phyloP scores from a whole-genome alignment of 2,797 vertebrate species.

The Melanotaenia boesemani region DNA sequence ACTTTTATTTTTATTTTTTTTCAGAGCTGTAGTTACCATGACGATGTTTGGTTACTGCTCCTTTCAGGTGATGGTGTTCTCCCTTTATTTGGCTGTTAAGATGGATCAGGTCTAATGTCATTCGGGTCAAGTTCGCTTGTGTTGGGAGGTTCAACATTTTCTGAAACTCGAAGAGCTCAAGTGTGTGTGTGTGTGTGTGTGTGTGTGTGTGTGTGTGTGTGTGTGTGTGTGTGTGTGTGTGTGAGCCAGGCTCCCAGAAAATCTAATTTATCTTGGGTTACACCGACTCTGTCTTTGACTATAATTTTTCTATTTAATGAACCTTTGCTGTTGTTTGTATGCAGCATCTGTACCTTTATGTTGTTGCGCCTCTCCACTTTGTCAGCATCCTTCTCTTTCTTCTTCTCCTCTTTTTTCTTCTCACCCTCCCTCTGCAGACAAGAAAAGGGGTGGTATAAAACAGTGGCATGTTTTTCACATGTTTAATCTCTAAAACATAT shows the following conservation, averaged over 20 bases:
- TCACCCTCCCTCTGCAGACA: constrained; percentile 89
- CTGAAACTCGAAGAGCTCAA: too few species aligned
- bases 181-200: too few species aligned
- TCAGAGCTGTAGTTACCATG: neutral
- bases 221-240: neutral
- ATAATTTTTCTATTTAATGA: neutral
- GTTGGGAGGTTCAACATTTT: neutral
- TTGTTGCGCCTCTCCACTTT: constrained; percentile 84
- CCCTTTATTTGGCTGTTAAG: too few species aligned
- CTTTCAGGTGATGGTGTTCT: neutral
- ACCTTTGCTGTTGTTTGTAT: neutral
- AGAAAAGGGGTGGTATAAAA: neutral
- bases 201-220: too few species aligned
- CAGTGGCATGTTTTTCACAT: neutral
- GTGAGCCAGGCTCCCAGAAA: neutral
- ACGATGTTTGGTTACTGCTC: neutral
- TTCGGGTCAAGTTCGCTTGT: neutral
- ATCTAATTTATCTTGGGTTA: neutral
- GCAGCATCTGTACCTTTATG: constrained; percentile 85
- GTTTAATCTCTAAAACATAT: neutral
- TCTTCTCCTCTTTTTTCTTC: constrained; percentile 94
- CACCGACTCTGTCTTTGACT: neutral
- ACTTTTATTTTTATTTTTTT: neutral
- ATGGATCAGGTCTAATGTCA: neutral
- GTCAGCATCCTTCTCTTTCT: constrained; percentile 89